phyloP scores from a whole-genome alignment of 2,888 invertebrate species.

The Drosophila monieri region DNA sequence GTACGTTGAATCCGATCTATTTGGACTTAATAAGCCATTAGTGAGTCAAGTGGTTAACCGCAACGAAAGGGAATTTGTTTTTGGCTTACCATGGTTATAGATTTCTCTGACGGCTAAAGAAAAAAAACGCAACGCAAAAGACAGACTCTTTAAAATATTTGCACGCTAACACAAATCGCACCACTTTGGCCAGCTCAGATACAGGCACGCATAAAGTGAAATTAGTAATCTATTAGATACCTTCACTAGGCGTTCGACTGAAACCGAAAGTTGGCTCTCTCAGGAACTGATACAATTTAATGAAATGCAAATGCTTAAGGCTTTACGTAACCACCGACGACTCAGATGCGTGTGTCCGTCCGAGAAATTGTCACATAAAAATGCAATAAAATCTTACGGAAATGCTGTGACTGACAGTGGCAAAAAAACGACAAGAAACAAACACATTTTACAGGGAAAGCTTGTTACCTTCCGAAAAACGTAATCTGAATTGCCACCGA shows the following conservation, averaged over 20 bases:
- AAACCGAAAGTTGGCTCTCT: constrained; percentile 64
- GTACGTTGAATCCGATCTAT: constrained; percentile 66
- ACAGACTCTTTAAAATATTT: constrained; percentile 67
- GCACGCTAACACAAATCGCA: constrained; percentile 58
- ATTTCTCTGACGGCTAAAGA: constrained; percentile 59
- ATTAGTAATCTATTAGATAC: constrained; percentile 61
- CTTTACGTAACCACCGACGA: constrained; percentile 31
- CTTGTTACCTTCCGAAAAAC: constrained; percentile 63
- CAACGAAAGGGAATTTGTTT: constrained; percentile 74
- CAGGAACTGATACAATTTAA: constrained; percentile 34
- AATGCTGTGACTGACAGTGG: constrained; percentile 37
- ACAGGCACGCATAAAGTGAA: constrained; percentile 70
- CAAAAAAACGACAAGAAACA: constrained; percentile 1
- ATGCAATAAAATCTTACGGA: constrained; percentile 68
- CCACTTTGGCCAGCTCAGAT: constrained; percentile 57
- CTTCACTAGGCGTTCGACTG: constrained; percentile 46
- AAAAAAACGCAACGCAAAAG: constrained; percentile 23
- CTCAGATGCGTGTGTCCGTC: constrained; percentile 28
- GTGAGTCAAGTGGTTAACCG: constrained; percentile 74
- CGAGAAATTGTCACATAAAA: constrained; percentile 72
- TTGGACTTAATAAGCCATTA: constrained; percentile 77
- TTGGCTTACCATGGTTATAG: constrained; percentile 40
- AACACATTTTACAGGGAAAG: constrained; percentile 58
- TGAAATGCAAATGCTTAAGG: constrained; percentile 25
- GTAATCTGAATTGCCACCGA: constrained; percentile 52